Conservation (phyloP, 2,888 invertebrate genomes). For the Therioaphis trifolii region DNA sequence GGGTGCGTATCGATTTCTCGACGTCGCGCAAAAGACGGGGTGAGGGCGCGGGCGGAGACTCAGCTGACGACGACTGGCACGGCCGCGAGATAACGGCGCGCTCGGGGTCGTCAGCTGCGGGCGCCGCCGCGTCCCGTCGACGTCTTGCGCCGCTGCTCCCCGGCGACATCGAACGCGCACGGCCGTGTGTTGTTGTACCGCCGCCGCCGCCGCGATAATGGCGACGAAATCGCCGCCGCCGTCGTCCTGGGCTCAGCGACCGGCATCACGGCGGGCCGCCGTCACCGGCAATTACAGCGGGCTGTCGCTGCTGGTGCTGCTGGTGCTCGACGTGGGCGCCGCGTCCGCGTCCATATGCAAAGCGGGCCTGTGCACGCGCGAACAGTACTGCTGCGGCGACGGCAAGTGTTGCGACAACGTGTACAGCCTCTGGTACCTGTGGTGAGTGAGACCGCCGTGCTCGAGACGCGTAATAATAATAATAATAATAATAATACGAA, state of each 20-base stretch:
- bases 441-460: constrained; percentile 11
- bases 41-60: not conserved
- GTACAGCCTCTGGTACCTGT: constrained; percentile 59
- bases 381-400: constrained; percentile 59
- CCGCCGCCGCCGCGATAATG: not conserved
- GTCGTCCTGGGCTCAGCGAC: not conserved
- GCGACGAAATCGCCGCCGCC: not conserved
- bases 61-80: constrained; percentile 27
- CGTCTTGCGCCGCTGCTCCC: not conserved
- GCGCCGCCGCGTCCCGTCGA: not conserved
- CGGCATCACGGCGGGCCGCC: not conserved
- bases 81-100: constrained; percentile 18
- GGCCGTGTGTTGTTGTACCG: not conserved
- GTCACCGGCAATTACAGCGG: not conserved
- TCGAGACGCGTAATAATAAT: too few relatives aligned
- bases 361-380: constrained; percentile 37
- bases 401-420: constrained; percentile 59
- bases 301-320: not conserved
- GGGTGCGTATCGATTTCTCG: constrained; percentile 31
- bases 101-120: not conserved
- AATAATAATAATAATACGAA: too few relatives aligned
- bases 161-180: not conserved
- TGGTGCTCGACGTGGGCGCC: constrained; percentile 28
- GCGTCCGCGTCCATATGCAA: constrained; percentile 60
- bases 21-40: not conserved